A percentile compares a stretch with the other conserved stretches of the same genome.
Evolutionary conservation across 2,113 vertebrate species (phyloP).

Genomic region (Nettapus auritus): DNA sequence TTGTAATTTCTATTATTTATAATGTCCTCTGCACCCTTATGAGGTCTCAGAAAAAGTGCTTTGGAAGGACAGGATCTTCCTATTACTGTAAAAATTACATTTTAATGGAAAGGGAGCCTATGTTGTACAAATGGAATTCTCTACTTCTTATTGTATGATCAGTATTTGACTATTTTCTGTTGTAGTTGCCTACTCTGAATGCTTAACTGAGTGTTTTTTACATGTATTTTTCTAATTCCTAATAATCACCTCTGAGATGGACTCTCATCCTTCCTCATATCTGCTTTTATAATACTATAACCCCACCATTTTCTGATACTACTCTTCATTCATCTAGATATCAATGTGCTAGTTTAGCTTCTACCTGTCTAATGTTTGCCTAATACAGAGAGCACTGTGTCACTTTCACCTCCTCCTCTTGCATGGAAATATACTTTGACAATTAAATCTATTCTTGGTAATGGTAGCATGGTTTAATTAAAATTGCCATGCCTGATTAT

Average conservation of each 20-base stretch:
- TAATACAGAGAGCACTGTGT: background rate
- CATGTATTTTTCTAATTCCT: background rate
- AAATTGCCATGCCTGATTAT: background rate
- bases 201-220: background rate
- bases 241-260: background rate
- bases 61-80: background rate
- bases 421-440: background rate
- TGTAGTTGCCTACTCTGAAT: background rate
- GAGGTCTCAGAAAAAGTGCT: background rate
- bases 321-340: background rate
- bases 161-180: background rate
- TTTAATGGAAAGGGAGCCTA: background rate
- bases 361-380: background rate
- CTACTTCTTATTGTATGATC: background rate
- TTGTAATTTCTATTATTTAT: background rate
- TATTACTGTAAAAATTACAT: background rate
- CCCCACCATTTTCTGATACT: background rate
- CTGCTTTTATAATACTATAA: background rate
- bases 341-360: background rate
- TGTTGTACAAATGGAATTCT: background rate
- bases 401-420: background rate
- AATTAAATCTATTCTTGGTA: slow-evolving; percentile 27
- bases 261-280: background rate
- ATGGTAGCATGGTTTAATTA: slow-evolving; percentile 46
- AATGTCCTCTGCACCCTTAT: background rate